Conservation (phyloP, 2,797 vertebrate species). For the Chloroceryle inda region DNA sequence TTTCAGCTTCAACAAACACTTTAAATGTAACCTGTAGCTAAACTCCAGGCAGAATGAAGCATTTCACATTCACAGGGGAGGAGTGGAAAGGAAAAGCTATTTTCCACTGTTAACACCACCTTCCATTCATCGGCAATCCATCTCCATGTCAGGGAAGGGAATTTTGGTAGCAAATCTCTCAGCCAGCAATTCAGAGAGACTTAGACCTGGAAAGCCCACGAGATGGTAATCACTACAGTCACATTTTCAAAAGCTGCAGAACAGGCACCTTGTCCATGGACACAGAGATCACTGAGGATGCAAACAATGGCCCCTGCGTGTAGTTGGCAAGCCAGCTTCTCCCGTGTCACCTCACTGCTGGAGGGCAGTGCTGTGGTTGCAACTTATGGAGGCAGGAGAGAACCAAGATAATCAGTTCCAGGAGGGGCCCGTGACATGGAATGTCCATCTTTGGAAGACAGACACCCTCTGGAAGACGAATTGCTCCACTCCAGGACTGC, state of each 20-base stretch:
- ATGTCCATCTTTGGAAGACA: background rate
- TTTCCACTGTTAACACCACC: background rate
- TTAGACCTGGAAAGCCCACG: background rate
- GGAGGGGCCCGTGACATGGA: background rate
- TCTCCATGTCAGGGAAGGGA: background rate
- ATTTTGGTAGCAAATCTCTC: background rate
- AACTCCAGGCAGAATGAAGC: background rate
- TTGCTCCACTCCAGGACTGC: background rate
- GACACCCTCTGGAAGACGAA: background rate
- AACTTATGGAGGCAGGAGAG: background rate
- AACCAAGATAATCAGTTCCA: background rate
- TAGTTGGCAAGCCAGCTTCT: background rate
- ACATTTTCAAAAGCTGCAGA: background rate
- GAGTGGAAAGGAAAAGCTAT: background rate
- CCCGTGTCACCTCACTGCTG: background rate
- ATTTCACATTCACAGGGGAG: background rate
- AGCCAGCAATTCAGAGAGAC: background rate
- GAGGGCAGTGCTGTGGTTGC: background rate
- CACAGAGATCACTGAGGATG: background rate
- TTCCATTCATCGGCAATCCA: background rate
- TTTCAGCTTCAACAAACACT: background rate
- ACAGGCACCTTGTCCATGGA: background rate
- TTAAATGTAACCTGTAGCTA: slow-evolving; percentile 10
- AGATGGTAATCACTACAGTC: background rate
- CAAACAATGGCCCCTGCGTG: background rate